Percentiles rank a stretch among this genome's conserved stretches.
These are phyloP conservation scores for Scaptomyza reducta DNA, from an alignment of 2,888 invertebrate species.

Conservation along the genomic window DNA sequence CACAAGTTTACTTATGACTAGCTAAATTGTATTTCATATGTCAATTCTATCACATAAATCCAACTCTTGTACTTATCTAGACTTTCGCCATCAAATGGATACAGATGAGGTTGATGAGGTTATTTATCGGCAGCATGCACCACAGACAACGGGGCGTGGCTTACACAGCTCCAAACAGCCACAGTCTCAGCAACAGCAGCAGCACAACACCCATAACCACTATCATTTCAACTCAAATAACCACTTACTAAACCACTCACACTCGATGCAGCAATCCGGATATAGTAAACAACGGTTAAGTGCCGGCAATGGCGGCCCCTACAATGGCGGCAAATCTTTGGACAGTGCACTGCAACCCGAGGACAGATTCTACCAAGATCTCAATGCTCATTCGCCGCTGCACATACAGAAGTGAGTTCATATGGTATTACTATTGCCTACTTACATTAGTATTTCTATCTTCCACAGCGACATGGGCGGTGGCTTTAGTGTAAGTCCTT, in stretches of 20 bases:
- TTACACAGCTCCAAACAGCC: constrained; percentile 36
- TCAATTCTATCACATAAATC: too few relatives aligned
- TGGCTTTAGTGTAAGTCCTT: constrained; percentile 79
- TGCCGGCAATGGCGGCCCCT: constrained; percentile 65
- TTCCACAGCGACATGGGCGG: constrained; percentile 72
- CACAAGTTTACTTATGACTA: too few relatives aligned
- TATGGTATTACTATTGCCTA: too few relatives aligned
- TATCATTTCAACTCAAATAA: constrained; percentile 82
- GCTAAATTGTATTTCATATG: too few relatives aligned
- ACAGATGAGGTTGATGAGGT: constrained; percentile 79
- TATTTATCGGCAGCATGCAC: constrained; percentile 71
- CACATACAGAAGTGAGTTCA: constrained; percentile 75
- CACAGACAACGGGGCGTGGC: constrained; percentile 37
- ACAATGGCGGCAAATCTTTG: constrained; percentile 79
- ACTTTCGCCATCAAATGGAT: constrained; percentile 81
- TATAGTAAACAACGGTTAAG: constrained; percentile 77
- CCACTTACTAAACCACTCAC: constrained; percentile 80
- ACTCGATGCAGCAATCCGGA: constrained; percentile 80
- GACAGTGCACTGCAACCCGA: constrained; percentile 79
- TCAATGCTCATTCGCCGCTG: constrained; percentile 73
- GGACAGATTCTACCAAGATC: constrained; percentile 71
- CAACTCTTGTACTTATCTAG: constrained; percentile 28
- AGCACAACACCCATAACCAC: constrained; percentile 73
- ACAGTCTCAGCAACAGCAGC: constrained; percentile 29
- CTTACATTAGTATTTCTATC: neutral